Evolutionary conservation across 2,888 invertebrate genomes (phyloP).

Genomic region (Micropterix aruncella): DNA sequence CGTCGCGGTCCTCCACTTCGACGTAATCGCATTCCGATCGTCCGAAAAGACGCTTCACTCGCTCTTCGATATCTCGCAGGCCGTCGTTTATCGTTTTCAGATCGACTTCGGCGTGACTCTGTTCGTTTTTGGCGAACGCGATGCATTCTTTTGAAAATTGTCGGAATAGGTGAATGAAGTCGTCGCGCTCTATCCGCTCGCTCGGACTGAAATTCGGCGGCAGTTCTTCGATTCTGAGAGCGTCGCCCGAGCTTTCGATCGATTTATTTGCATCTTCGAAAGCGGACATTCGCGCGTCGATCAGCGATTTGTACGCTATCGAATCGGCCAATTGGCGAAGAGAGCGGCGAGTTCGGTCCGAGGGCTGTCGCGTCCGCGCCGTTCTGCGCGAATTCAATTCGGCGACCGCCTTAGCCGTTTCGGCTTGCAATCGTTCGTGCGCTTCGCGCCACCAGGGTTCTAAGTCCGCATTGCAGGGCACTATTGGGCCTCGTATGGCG

Average conservation of each 20-base stretch:
- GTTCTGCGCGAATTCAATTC: constrained; percentile 52
- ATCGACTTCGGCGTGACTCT: constrained; percentile 40
- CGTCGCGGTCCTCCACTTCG: not conserved
- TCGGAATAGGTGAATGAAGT: constrained; percentile 52
- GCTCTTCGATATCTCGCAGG: constrained; percentile 35
- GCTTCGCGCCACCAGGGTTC: constrained; percentile 66
- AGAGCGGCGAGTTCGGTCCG: constrained; percentile 23
- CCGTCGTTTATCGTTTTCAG: constrained; percentile 39
- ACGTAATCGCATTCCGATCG: not conserved
- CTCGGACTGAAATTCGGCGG: constrained; percentile 18
- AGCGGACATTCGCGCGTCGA: constrained; percentile 61
- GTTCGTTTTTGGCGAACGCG: constrained; percentile 29
- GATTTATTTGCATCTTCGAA: constrained; percentile 43
- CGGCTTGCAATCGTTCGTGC: constrained; percentile 52
- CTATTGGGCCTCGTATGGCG: constrained; percentile 47
- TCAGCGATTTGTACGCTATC: constrained; percentile 57
- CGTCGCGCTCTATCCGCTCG: constrained; percentile 46
- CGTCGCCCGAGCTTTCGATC: constrained; percentile 10
- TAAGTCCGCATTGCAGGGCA: constrained; percentile 42
- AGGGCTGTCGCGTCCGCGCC: constrained; percentile 19
- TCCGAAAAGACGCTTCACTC: constrained; percentile 17
- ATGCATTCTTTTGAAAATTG: constrained; percentile 48
- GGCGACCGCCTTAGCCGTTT: constrained; percentile 56
- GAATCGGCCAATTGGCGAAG: constrained; percentile 55
- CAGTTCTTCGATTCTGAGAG: constrained; percentile 18